Conservation (phyloP, 2,888 invertebrate genomes). For the Pristionchus entomophagus region DNA sequence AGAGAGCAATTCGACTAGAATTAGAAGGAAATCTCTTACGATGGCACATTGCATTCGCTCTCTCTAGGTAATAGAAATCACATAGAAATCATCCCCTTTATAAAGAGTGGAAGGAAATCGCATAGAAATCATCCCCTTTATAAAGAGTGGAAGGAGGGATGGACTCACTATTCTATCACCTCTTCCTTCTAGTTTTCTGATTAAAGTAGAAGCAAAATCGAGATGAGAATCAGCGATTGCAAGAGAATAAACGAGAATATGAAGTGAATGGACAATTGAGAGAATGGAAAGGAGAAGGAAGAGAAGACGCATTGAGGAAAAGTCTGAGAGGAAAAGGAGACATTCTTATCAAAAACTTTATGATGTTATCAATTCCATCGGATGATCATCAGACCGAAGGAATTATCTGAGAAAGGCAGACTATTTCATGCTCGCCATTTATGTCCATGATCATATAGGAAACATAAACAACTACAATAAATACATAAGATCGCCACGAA, state of each 20-base stretch:
- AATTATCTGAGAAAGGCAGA: not conserved
- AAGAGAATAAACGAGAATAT: conserved; percentile 6
- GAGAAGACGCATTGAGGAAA: not conserved
- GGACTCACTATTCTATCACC: conserved; percentile 37
- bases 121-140: too few species aligned
- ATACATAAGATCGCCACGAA: too few species aligned
- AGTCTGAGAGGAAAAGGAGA: not conserved
- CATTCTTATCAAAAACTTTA: not conserved
- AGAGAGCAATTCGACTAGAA: too few species aligned
- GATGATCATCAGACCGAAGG: not conserved
- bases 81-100: too few species aligned
- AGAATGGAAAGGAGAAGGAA: not conserved
- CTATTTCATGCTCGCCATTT: too few species aligned
- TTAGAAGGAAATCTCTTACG: not conserved
- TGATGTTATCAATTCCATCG: not conserved
- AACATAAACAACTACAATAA: too few species aligned
- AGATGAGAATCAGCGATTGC: not conserved
- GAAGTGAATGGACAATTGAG: not conserved
- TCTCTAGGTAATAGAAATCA: too few species aligned
- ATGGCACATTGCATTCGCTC: too few species aligned
- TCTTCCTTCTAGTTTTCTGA: not conserved
- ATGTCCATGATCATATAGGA: too few species aligned
- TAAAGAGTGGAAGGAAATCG: too few species aligned
- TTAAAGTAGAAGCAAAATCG: conserved; percentile 31
- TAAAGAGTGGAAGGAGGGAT: not conserved